Conservation (phyloP, 2,797 vertebrate genomes). For the Lophotriccus pileatus region DNA sequence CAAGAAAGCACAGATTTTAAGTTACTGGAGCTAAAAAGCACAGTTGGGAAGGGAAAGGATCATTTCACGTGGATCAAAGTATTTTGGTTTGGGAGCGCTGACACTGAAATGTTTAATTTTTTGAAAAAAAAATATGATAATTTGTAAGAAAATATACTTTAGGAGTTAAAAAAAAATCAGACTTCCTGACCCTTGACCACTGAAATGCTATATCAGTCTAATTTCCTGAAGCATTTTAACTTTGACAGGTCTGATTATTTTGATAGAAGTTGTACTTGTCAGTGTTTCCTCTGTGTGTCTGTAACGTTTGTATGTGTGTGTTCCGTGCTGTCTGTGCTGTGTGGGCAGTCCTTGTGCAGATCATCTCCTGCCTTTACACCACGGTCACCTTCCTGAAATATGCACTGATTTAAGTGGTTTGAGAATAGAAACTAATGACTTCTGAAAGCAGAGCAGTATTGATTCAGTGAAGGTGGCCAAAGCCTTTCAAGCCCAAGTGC, state of each 20-base stretch:
- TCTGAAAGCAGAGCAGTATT: slow-evolving; percentile 33
- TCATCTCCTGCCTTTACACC: neutral
- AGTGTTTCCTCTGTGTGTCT: neutral
- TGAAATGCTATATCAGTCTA: neutral
- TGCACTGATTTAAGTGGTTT: slow-evolving; percentile 20
- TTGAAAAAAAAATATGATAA: neutral
- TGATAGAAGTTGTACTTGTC: neutral
- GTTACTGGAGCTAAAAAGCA: neutral
- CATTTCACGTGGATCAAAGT: neutral
- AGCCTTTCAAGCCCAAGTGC: neutral
- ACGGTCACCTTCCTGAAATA: slow-evolving; percentile 6
- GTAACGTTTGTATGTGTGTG: neutral
- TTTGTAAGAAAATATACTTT: neutral
- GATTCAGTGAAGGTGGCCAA: slow-evolving; percentile 22
- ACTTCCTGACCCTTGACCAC: neutral
- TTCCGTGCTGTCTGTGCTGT: neutral
- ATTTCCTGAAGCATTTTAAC: neutral
- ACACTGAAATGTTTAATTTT: neutral
- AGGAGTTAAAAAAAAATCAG: neutral
- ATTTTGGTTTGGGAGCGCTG: neutral
- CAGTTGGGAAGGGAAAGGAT: neutral
- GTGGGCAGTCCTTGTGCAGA: neutral
- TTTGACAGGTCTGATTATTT: neutral
- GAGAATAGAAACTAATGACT: slow-evolving; percentile 40
- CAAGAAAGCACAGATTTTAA: neutral